Evolutionary conservation across 2,797 vertebrate genomes (phyloP), one percentile per base, ranked within the genome.

Genomic region (Semaprochilodus insignis): DNA sequence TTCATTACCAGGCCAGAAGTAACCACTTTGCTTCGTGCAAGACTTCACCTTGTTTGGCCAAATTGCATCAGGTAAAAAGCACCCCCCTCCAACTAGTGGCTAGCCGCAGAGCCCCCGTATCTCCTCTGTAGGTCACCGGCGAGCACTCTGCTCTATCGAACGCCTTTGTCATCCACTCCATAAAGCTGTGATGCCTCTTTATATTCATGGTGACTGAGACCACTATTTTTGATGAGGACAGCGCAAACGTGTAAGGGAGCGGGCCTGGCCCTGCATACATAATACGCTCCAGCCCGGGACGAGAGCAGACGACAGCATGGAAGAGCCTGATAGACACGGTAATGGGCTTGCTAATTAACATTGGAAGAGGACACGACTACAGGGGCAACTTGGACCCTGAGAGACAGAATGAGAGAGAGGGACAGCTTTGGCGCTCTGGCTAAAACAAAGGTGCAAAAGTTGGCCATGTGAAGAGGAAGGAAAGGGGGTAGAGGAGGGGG

Each of bases 151-250:
- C 75, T 86, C 81, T 85, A 90, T 87, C 86, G 84, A 88, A 83
- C 79, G 82, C 80, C 86, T 88, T 88, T 85, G 83, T 86, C 83
- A 85, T 85, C 85, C 83, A 88, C 85, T 82, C 85, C 87, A 88
- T 87, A 88, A 88, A 87, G 87, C 81, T 62, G 72, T 81, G 84
- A 86, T 75, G 81, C 81, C 76, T 83, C 83, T 90, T 90, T 90
- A 89, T 84, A 89, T 91, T 87, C 88, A 89, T 73, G 81, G 87
- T 88, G 89, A 87, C 88, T 83, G 86, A 87, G 86, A 85, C 83
- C 84, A 86, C 87, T 87, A 85, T 89, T 91, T 91, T 85, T 88
- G 90, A 90, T 89, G 89, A 88, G 89, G 89, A 89, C 87, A 89
- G 87, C 88, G 84, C 78, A 87, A 91, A 89, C 86, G 84, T 85